Evolutionary conservation across 2,797 vertebrate species (phyloP).

Genomic region (Jordanella pulchra): DNA sequence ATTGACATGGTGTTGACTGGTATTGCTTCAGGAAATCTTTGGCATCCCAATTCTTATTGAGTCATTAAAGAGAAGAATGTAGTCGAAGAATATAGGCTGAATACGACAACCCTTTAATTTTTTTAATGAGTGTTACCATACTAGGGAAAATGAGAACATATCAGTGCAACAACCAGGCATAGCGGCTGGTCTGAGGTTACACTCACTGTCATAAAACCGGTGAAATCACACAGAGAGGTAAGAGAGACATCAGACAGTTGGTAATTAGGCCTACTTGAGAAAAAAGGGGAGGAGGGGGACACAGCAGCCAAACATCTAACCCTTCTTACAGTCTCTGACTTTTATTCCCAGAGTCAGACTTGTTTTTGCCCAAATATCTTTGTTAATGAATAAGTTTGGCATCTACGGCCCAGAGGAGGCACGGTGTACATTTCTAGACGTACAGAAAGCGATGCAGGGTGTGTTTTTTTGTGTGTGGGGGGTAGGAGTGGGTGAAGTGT

Average conservation of each 20-base stretch:
- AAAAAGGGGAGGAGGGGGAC: conserved; percentile 52
- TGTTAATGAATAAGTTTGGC: conserved; percentile 68
- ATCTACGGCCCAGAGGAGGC: conserved; percentile 57
- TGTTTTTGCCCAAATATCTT: conserved; percentile 70
- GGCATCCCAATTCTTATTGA: conserved; percentile 19
- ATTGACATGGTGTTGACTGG: conserved; percentile 9
- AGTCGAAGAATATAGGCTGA: no score
- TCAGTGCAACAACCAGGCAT: conserved; percentile 24
- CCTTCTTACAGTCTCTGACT: conserved; percentile 34
- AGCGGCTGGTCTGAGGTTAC: conserved; percentile 31
- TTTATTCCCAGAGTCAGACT: conserved; percentile 60
- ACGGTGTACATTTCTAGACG: conserved; percentile 47
- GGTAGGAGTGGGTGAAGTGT: conserved; percentile 32
- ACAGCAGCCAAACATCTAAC: conserved; percentile 54
- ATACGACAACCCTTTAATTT: conserved; percentile 45
- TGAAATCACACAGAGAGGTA: conserved; percentile 61
- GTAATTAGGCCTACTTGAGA: conserved; percentile 73
- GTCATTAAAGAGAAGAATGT: conserved; percentile 64
- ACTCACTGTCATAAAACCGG: conserved; percentile 33
- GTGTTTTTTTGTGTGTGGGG: background rate
- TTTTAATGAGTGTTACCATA: conserved; percentile 65
- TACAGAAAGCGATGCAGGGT: conserved; percentile 27
- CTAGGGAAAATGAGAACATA: conserved; percentile 33
- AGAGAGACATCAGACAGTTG: conserved; percentile 69
- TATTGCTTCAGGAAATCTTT: conserved; percentile 30